phyloP scores from a whole-genome alignment of 2,888 invertebrate species.

The Lycia hirtaria region DNA sequence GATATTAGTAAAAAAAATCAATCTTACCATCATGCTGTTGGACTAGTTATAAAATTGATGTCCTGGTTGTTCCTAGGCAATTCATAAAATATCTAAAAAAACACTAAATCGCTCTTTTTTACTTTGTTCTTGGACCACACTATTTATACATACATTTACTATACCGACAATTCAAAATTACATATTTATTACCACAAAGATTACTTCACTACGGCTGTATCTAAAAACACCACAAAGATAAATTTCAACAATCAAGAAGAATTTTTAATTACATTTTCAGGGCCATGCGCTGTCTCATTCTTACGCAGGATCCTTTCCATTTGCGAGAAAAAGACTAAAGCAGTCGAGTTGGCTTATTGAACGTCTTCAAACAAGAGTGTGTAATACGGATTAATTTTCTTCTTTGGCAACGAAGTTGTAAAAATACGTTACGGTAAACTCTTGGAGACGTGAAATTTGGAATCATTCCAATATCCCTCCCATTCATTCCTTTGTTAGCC shows the following conservation, averaged over 20 bases:
- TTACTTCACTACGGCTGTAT: too few relatives aligned
- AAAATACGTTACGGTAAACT: conserved; percentile 2
- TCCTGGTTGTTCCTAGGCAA: not conserved
- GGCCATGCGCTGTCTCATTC: not conserved
- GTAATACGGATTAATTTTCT: not conserved
- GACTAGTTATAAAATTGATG: not conserved
- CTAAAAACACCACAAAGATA: too few relatives aligned
- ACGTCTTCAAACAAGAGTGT: not conserved
- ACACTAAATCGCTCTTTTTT: not conserved
- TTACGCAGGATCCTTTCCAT: not conserved
- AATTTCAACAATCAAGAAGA: too few relatives aligned
- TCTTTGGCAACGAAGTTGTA: conserved; percentile 4
- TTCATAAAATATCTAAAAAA: not conserved
- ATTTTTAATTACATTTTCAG: too few relatives aligned
- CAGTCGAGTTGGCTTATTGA: too few relatives aligned
- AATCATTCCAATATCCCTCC: conserved; percentile 21
- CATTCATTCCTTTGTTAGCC: conserved; percentile 32
- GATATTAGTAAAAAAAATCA: too few relatives aligned
- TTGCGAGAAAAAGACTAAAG: not conserved
- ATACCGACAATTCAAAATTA: too few relatives aligned
- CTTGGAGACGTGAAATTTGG: conserved; percentile 17
- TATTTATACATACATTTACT: too few relatives aligned
- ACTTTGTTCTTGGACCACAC: too few relatives aligned
- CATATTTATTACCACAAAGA: too few relatives aligned
- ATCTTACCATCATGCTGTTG: conserved; percentile 14